phyloP scores from a whole-genome alignment of 2,113 vertebrate species.

The Ictalurus furcatus region DNA sequence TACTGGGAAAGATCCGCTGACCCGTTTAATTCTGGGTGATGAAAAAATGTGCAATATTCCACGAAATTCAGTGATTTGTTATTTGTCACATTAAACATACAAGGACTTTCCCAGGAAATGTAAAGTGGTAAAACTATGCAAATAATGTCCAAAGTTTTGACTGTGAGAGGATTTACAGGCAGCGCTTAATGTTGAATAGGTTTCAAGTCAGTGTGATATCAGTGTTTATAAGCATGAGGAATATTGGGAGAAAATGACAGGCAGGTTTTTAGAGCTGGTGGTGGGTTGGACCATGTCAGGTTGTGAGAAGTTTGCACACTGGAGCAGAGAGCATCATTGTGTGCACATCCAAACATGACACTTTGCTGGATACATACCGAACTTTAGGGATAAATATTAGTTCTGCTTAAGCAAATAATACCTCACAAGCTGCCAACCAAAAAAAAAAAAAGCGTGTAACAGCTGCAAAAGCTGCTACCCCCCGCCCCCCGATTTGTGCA shows the following conservation, averaged over 20 bases:
- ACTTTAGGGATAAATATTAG: constrained; percentile 60
- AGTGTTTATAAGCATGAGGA: constrained; percentile 38
- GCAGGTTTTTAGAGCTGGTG: constrained; percentile 42
- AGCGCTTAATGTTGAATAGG: neutral
- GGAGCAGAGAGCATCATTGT: constrained; percentile 66
- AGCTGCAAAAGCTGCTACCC: constrained; percentile 48
- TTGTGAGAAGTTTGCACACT: constrained; percentile 42
- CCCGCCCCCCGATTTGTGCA: constrained; percentile 16
- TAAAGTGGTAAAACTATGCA: neutral
- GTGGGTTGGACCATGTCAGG: constrained; percentile 17
- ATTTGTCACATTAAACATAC: neutral
- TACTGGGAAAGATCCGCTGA: neutral
- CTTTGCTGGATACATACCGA: constrained; percentile 49
- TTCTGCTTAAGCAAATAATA: constrained; percentile 61
- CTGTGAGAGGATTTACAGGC: neutral
- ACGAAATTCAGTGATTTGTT: neutral
- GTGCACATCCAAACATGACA: constrained; percentile 61
- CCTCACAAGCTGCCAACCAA: constrained; percentile 54
- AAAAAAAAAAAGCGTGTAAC: constrained; percentile 45
- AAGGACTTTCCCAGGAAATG: neutral
- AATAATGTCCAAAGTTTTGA: neutral
- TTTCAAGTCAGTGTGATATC: constrained; percentile 4
- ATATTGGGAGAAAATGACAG: constrained; percentile 26
- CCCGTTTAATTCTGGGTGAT: neutral
- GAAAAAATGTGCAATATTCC: neutral